Conservation (phyloP, 92 coral and sea anemone species). For the Heteractis magnifica region DNA sequence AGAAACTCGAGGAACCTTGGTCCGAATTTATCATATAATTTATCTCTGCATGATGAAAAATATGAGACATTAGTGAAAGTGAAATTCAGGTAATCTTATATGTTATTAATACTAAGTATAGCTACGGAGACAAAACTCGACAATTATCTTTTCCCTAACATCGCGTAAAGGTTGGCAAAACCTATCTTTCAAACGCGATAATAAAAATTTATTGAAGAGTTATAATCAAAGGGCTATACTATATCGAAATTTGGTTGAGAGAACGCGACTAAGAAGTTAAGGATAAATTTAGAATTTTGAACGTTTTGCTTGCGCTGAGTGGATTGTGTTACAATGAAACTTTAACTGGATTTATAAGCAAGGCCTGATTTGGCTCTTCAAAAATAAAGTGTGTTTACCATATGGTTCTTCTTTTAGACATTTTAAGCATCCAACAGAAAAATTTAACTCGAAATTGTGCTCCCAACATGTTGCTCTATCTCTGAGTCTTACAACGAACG, state of each 20-base stretch:
- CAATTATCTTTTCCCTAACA: too few relatives aligned
- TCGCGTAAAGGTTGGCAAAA: too few relatives aligned
- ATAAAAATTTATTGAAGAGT: too few relatives aligned
- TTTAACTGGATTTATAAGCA: background rate
- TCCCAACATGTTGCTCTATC: background rate
- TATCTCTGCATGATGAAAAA: too few relatives aligned
- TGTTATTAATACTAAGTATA: too few relatives aligned
- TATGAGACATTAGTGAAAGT: too few relatives aligned
- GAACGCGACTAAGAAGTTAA: background rate
- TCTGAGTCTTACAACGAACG: background rate
- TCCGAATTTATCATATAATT: too few relatives aligned
- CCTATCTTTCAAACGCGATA: too few relatives aligned
- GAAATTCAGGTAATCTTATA: too few relatives aligned
- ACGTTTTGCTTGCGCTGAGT: background rate
- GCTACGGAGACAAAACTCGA: too few relatives aligned
- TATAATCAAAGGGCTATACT: too few relatives aligned
- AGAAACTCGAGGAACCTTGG: too few relatives aligned
- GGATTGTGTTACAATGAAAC: slow-evolving; percentile 29
- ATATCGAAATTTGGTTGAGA: background rate
- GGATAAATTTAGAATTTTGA: background rate
- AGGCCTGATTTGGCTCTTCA: background rate
- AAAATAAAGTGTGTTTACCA: background rate
- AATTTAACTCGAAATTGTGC: background rate
- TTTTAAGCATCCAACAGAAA: background rate
- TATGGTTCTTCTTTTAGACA: slow-evolving; percentile 9